Conservation (phyloP, 2,888 invertebrate genomes). For the Ochropleura leucogaster region DNA sequence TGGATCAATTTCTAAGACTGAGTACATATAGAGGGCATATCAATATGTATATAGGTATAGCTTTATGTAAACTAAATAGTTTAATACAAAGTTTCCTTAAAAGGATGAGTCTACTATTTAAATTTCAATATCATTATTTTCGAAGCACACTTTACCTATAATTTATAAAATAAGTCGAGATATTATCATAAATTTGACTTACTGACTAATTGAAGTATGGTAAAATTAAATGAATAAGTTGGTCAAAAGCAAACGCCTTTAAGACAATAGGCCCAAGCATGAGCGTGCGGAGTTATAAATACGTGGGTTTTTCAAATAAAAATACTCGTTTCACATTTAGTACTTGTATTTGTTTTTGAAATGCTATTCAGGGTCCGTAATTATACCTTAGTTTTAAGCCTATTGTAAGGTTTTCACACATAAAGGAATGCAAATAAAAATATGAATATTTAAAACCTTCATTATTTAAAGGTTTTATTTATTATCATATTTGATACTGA, state of each 20-base stretch:
- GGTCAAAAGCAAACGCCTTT: neutral
- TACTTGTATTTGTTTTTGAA: too few species aligned
- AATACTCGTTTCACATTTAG: too few species aligned
- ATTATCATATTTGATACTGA: too few species aligned
- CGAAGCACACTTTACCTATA: neutral
- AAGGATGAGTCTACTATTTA: neutral
- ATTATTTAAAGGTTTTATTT: too few species aligned
- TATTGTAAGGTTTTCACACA: too few species aligned
- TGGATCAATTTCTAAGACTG: slow-evolving; percentile 58
- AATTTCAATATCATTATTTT: neutral
- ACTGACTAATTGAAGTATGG: neutral
- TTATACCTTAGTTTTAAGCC: too few species aligned
- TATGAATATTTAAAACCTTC: too few species aligned
- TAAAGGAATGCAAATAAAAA: too few species aligned
- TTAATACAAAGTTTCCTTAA: slow-evolving; percentile 19
- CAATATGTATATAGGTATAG: slow-evolving; percentile 12
- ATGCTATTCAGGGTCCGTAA: too few species aligned
- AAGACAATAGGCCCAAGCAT: too few species aligned
- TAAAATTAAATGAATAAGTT: neutral
- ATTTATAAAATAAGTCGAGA: neutral
- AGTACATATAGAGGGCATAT: slow-evolving; percentile 22
- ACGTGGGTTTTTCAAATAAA: too few species aligned
- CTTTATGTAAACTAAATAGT: slow-evolving; percentile 27
- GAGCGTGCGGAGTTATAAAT: too few species aligned
- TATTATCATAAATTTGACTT: neutral